Conservation (phyloP, 2,888 invertebrate genomes). For the Zeuzera pyrina region DNA sequence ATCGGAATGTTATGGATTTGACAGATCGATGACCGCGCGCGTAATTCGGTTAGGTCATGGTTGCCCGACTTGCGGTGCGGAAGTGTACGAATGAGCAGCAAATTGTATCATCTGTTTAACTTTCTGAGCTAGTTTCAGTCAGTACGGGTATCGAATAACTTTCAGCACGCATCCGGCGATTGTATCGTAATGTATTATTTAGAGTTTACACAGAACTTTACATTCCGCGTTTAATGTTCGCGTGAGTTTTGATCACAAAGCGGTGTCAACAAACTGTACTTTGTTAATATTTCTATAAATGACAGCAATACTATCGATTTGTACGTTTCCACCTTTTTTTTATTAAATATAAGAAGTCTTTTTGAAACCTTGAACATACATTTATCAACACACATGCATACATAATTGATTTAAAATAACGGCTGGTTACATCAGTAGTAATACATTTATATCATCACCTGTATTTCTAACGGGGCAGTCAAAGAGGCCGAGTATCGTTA, state of each 20-base stretch:
- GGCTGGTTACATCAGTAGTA: too few species aligned
- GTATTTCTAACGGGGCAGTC: too few species aligned
- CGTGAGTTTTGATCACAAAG: conserved; percentile 15
- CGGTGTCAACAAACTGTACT: conserved; percentile 40
- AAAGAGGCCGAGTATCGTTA: too few species aligned
- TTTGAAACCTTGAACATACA: too few species aligned
- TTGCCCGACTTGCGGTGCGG: conserved; percentile 28
- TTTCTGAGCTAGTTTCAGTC: conserved; percentile 12
- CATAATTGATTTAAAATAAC: too few species aligned
- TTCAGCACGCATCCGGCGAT: conserved; percentile 14
- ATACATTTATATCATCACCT: too few species aligned
- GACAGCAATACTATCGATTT: too few species aligned
- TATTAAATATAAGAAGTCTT: too few species aligned
- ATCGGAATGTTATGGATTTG: conserved; percentile 1
- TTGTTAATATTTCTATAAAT: too few species aligned
- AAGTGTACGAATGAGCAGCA: conserved; percentile 25
- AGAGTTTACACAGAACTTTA: conserved; percentile 34
- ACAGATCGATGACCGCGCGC: conserved; percentile 20
- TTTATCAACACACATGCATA: too few species aligned
- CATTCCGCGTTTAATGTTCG: conserved; percentile 29
- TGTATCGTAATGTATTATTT: conserved; percentile 22
- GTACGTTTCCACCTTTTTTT: too few species aligned
- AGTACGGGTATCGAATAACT: conserved; percentile 8
- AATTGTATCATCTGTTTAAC: conserved; percentile 19
- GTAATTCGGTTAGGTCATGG: conserved; percentile 45